These are phyloP conservation scores for Iphiclides podalirius DNA, from an alignment of 2,888 invertebrate genomes.

Conservation along the genomic window DNA sequence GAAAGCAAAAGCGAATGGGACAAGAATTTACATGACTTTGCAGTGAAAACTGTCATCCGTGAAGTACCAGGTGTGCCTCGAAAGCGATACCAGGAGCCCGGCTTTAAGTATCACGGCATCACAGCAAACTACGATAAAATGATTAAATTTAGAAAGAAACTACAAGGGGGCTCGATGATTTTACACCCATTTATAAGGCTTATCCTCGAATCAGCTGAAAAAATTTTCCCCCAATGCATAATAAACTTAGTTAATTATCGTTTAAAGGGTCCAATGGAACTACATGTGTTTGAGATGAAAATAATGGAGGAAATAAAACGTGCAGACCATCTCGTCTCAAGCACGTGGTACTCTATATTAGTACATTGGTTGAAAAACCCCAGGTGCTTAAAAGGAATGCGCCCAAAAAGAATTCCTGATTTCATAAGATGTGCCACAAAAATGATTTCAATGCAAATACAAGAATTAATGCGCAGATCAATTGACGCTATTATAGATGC, in stretches of 20 bases:
- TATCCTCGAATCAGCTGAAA: constrained; percentile 75
- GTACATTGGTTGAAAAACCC: constrained; percentile 73
- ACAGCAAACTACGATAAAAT: constrained; percentile 81
- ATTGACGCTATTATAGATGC: constrained; percentile 81
- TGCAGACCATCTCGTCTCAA: constrained; percentile 65
- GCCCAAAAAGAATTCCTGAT: constrained; percentile 51
- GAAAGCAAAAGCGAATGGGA: constrained; percentile 82
- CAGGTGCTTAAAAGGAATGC: constrained; percentile 64
- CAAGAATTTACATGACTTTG: constrained; percentile 80
- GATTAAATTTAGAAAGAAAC: constrained; percentile 75
- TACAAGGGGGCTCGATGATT: constrained; percentile 80
- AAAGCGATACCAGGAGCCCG: constrained; percentile 63
- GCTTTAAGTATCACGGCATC: constrained; percentile 82
- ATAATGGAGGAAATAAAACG: constrained; percentile 62
- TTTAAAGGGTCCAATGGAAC: constrained; percentile 54
- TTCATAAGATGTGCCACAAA: constrained; percentile 68
- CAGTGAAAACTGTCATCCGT: constrained; percentile 82
- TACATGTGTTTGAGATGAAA: constrained; percentile 53
- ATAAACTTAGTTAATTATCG: constrained; percentile 75
- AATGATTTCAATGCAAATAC: constrained; percentile 80
- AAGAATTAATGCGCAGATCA: constrained; percentile 83
- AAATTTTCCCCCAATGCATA: constrained; percentile 74
- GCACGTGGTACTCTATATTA: constrained; percentile 67
- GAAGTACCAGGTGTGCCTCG: constrained; percentile 78
- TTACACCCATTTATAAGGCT: constrained; percentile 82